These are phyloP conservation scores for Sula dactylatra DNA, from an alignment of 2,113 vertebrate species.

Conservation along the genomic window DNA sequence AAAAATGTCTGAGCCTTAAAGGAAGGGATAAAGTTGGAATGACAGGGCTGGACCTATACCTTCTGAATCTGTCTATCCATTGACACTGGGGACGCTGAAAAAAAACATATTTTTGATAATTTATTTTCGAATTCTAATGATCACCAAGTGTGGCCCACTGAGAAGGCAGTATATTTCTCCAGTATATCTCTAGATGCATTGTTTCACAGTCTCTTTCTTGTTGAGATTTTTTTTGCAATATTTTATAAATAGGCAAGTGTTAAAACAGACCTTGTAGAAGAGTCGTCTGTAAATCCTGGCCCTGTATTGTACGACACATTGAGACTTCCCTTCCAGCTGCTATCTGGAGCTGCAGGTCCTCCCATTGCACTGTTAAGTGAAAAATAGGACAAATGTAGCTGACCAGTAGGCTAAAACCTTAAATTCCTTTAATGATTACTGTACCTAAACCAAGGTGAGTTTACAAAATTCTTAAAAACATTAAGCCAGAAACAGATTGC, in stretches of 20 bases:
- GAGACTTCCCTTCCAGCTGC: constrained; percentile 88
- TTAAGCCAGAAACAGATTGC: neutral
- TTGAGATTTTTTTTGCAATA: neutral
- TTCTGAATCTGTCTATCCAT: neutral
- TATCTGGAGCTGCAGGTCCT: constrained; percentile 78
- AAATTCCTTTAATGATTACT: neutral
- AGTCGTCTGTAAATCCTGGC: constrained; percentile 81
- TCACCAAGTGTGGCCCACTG: neutral
- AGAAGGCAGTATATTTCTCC: neutral
- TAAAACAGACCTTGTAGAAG: constrained; percentile 75
- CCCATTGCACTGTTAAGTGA: constrained; percentile 82
- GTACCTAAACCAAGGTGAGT: neutral
- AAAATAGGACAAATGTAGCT: neutral
- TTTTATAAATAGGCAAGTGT: neutral
- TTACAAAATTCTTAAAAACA: neutral
- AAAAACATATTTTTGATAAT: neutral
- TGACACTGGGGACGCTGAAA: neutral
- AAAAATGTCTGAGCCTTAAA: neutral
- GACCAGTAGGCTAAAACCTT: neutral
- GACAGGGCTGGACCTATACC: neutral
- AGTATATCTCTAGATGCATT: neutral
- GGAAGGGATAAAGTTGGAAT: neutral
- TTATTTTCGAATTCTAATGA: neutral
- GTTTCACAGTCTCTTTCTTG: neutral
- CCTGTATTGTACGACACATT: constrained; percentile 87